Percentiles rank a stretch among this genome's conserved stretches.
Conservation (phyloP, 2,113 vertebrate species). For the Larimichthys polyactis region DNA sequence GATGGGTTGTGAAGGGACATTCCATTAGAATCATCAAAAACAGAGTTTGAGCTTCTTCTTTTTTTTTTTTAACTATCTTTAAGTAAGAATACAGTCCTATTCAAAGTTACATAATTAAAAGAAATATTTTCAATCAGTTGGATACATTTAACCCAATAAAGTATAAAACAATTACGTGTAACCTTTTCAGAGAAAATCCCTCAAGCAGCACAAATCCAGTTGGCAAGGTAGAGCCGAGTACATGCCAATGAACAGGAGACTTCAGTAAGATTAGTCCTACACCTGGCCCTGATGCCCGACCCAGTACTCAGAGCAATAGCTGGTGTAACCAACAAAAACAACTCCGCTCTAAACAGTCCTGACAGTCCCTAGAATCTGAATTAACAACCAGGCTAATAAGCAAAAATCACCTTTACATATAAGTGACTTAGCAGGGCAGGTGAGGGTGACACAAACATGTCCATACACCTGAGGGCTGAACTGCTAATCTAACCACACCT, state of each 20-base stretch:
- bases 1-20: conserved; percentile 34
- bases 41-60: not conserved
- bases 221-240: conserved; percentile 66
- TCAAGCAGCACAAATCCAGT: conserved; percentile 62
- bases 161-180: conserved; percentile 71
- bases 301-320: conserved; percentile 35
- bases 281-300: conserved; percentile 45
- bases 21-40: conserved; percentile 44
- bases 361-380: conserved; percentile 2
- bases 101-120: conserved; percentile 60
- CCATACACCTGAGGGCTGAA: not conserved
- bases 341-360: not conserved
- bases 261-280: conserved; percentile 68
- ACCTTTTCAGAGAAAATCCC: conserved; percentile 63
- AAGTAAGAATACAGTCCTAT: conserved; percentile 9
- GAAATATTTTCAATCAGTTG: conserved; percentile 65
- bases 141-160: conserved; percentile 77
- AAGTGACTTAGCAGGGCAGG: not conserved
- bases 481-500: not conserved
- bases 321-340: conserved; percentile 30
- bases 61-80: not conserved
- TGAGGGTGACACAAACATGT: not conserved
- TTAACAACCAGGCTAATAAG: conserved; percentile 16
- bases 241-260: conserved; percentile 73
- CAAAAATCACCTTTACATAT: not conserved